phyloP scores from a whole-genome alignment of 2,888 invertebrate genomes.

The Philhelius pedissequus region DNA sequence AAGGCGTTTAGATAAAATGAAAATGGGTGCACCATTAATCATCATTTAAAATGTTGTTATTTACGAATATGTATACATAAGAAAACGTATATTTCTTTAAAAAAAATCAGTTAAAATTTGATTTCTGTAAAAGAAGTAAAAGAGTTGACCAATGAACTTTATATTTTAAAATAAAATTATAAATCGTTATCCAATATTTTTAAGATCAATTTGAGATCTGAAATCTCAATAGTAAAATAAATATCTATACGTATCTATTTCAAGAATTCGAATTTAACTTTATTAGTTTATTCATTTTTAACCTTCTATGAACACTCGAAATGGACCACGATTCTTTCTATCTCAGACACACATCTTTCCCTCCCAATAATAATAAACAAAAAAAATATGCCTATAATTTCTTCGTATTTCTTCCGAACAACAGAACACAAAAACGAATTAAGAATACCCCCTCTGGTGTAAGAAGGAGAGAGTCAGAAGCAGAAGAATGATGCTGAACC shows the following conservation, averaged over 20 bases:
- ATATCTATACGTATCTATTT: constrained; percentile 41
- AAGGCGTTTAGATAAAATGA: too few relatives aligned
- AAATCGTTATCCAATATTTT: background rate
- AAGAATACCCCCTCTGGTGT: constrained; percentile 32
- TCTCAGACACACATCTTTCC: constrained; percentile 33
- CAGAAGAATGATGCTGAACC: constrained; percentile 52
- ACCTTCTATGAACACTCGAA: constrained; percentile 7
- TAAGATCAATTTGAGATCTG: constrained; percentile 36
- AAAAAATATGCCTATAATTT: constrained; percentile 16
- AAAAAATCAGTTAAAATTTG: too few relatives aligned
- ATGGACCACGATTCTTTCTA: constrained; percentile 49
- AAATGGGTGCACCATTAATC: too few relatives aligned
- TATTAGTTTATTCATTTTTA: background rate
- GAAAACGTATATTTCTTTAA: too few relatives aligned
- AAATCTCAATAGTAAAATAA: constrained; percentile 45
- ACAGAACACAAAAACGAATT: constrained; percentile 4
- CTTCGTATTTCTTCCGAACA: constrained; percentile 13
- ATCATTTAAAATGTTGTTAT: too few relatives aligned
- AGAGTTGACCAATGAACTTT: constrained; percentile 49
- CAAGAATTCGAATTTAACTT: constrained; percentile 20
- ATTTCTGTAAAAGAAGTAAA: too few relatives aligned
- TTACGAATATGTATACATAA: too few relatives aligned
- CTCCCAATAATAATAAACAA: background rate
- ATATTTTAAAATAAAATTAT: background rate
- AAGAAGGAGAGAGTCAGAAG: constrained; percentile 12